Conservation (phyloP, 1,140 invertebrate species). For the Cecropterus lyciades region DNA sequence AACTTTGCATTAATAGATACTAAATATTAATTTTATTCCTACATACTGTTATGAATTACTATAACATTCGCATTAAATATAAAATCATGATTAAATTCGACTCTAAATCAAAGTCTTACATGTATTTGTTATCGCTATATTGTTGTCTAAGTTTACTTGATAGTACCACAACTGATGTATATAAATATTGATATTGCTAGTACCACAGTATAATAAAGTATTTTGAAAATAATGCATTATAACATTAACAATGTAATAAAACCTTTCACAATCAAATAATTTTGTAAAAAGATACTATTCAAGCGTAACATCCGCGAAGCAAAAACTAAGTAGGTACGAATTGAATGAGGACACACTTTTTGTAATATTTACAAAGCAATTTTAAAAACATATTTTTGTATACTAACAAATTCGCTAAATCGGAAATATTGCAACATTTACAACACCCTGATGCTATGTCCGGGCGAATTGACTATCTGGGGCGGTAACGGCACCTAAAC, state of each 20-base stretch:
- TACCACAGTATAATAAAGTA: background rate
- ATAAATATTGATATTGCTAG: too few relatives aligned
- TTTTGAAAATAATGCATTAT: background rate
- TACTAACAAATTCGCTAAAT: background rate
- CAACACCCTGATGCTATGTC: conserved; percentile 47
- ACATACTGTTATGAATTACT: too few relatives aligned
- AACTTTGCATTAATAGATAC: background rate
- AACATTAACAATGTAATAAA: conserved; percentile 1
- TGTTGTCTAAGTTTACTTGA: too few relatives aligned
- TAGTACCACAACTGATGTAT: too few relatives aligned
- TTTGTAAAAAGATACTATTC: background rate
- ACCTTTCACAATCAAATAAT: background rate
- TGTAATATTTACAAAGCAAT: conserved; percentile 1
- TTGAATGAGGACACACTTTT: background rate
- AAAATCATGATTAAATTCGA: too few relatives aligned
- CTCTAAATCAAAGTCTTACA: too few relatives aligned
- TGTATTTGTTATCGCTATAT: too few relatives aligned
- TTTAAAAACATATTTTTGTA: background rate
- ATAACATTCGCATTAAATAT: too few relatives aligned
- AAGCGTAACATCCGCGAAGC: conserved; percentile 1
- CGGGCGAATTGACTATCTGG: conserved; percentile 65
- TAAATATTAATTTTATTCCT: background rate
- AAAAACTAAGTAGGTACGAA: background rate
- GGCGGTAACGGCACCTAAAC: conserved; percentile 77
- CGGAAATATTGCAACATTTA: conserved; percentile 45